Conservation (phyloP, 1,140 invertebrate genomes). For the Procambarus clarkii region DNA sequence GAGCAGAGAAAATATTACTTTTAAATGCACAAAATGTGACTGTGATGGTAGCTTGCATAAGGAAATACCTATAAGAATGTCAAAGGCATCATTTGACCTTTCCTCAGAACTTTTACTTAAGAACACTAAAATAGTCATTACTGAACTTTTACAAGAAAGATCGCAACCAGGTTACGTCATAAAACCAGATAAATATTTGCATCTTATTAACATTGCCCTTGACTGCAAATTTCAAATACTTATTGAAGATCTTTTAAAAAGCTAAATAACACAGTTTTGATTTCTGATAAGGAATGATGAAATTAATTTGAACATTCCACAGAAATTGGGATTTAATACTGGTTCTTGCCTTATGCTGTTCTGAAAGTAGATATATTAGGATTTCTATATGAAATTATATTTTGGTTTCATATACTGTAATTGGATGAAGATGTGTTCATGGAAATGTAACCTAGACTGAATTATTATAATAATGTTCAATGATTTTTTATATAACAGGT, state of each 20-base stretch:
- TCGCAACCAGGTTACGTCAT: neutral
- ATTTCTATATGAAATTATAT: too few relatives aligned
- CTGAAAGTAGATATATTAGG: too few relatives aligned
- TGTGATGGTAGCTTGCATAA: neutral
- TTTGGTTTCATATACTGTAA: too few relatives aligned
- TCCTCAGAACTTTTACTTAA: neutral
- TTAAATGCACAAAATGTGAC: constrained; percentile 4
- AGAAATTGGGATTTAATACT: too few relatives aligned
- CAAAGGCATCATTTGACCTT: neutral
- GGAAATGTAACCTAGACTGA: too few relatives aligned
- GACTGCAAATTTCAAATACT: neutral
- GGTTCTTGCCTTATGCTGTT: too few relatives aligned
- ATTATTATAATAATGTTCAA: too few relatives aligned
- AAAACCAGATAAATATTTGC: neutral
- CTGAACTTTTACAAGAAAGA: neutral
- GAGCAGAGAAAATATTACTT: neutral
- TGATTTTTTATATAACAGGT: too few relatives aligned
- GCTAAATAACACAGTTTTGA: too few relatives aligned
- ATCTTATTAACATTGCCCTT: neutral
- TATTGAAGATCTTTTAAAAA: neutral
- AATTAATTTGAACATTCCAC: too few relatives aligned
- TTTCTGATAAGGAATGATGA: too few relatives aligned
- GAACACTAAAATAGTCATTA: neutral
- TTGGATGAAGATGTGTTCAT: too few relatives aligned
- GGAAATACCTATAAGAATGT: neutral